Conservation (phyloP, 92 coral and sea anemone genomes). For the Micromussa lordhowensis region DNA sequence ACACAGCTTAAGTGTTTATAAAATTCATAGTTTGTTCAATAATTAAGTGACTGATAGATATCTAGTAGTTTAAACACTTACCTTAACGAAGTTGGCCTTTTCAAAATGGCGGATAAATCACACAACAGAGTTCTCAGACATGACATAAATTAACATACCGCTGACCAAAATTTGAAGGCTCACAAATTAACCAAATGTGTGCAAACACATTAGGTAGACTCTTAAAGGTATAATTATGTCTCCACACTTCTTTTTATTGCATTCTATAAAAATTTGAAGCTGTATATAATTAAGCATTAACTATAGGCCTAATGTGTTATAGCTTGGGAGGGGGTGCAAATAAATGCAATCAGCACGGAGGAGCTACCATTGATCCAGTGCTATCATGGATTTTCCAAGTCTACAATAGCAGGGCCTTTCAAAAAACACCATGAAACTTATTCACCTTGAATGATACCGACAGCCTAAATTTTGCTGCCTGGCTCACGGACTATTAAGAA, state of each 20-base stretch:
- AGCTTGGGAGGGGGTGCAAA: slow-evolving; percentile 31
- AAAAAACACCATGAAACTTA: slow-evolving; percentile 30
- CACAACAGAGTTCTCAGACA: slow-evolving; percentile 2
- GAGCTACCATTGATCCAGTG: slow-evolving; percentile 31
- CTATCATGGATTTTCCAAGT: slow-evolving; percentile 35
- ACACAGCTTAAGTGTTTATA: no score
- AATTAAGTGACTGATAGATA: slow-evolving; percentile 21
- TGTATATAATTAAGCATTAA: slow-evolving; percentile 3
- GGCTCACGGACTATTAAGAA: slow-evolving; percentile 11
- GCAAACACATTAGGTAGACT: no score
- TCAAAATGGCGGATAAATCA: slow-evolving; percentile 39
- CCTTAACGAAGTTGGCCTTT: slow-evolving; percentile 23
- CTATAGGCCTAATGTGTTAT: slow-evolving; percentile 15
- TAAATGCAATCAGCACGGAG: slow-evolving; percentile 13
- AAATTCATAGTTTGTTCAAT: background rate
- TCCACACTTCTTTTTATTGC: background rate
- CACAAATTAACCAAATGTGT: no score
- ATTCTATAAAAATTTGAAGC: slow-evolving; percentile 6
- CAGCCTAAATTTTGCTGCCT: slow-evolving; percentile 35
- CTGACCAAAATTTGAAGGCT: no score
- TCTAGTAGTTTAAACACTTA: slow-evolving; percentile 24
- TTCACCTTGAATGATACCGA: slow-evolving; percentile 39
- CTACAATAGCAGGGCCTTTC: slow-evolving; percentile 28
- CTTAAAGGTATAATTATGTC: no score
- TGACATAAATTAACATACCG: no score